Evolutionary conservation across 2,113 vertebrate species (phyloP).

Genomic region (Bettongia penicillata): DNA sequence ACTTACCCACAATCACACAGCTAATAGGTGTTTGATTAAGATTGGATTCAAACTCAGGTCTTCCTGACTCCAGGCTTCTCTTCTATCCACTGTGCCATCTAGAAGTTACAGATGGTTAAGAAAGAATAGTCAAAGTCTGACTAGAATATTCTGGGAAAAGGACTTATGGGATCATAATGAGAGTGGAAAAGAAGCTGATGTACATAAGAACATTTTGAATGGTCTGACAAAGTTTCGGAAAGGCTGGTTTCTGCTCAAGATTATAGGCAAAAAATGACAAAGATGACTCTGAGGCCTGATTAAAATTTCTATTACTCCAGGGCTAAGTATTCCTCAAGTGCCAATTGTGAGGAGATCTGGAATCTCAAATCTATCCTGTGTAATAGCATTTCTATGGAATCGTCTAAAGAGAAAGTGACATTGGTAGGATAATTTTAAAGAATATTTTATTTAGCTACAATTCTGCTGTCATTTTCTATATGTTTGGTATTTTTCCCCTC

Average conservation of each 20-base stretch:
- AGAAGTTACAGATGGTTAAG: background rate
- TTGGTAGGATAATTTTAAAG: conserved; percentile 78
- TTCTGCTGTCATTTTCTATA: conserved; percentile 81
- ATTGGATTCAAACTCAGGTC: background rate
- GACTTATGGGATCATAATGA: background rate
- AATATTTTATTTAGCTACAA: conserved; percentile 78
- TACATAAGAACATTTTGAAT: background rate
- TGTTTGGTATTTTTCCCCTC: conserved; percentile 62
- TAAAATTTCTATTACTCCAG: conserved; percentile 56
- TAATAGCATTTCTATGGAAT: conserved; percentile 70
- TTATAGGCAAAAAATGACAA: background rate
- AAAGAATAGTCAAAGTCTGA: background rate
- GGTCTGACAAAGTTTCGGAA: background rate
- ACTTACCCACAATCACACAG: background rate
- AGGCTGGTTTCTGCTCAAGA: background rate
- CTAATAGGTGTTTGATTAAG: background rate
- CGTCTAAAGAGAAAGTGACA: conserved; percentile 79
- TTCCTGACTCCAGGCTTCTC: background rate
- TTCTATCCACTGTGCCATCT: background rate
- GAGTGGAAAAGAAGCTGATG: background rate
- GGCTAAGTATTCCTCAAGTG: conserved; percentile 62
- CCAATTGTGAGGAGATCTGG: conserved; percentile 54
- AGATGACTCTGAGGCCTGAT: conserved; percentile 45
- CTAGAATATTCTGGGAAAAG: background rate
- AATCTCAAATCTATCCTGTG: conserved; percentile 63